Conservation (phyloP, 1,140 invertebrate genomes). For the Dreissena polymorpha region DNA sequence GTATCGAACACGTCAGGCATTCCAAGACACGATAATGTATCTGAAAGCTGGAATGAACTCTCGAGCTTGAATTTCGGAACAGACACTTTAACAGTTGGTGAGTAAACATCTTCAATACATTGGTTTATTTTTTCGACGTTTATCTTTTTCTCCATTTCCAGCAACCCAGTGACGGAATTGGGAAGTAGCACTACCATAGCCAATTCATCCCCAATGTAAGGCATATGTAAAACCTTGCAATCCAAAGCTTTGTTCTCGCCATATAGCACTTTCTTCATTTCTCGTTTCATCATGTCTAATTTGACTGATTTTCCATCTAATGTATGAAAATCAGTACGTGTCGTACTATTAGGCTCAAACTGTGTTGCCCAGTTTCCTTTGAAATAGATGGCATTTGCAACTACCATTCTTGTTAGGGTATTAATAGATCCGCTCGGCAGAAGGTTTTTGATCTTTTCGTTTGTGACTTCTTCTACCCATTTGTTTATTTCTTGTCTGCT, state of each 20-base stretch:
- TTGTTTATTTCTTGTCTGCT: conserved; percentile 82
- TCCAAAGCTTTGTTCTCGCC: conserved; percentile 86
- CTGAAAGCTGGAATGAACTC: conserved; percentile 81
- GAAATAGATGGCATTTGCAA: conserved; percentile 90
- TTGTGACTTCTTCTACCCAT: conserved; percentile 86
- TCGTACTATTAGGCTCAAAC: conserved; percentile 83
- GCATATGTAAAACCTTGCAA: conserved; percentile 86
- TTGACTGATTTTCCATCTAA: conserved; percentile 18
- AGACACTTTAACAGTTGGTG: conserved; percentile 57
- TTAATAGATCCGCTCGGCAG: conserved; percentile 80
- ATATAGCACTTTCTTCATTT: conserved; percentile 78
- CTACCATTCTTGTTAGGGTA: conserved; percentile 83
- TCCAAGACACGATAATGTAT: conserved; percentile 79
- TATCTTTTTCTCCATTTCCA: conserved; percentile 81
- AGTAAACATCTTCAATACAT: conserved; percentile 6
- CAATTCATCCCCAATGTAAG: conserved; percentile 84
- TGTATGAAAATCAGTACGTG: conserved; percentile 72
- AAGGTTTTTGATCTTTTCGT: conserved; percentile 84
- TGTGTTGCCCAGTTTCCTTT: conserved; percentile 87
- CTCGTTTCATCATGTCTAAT: conserved; percentile 73
- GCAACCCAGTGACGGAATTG: conserved; percentile 69
- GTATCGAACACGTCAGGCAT: conserved; percentile 76
- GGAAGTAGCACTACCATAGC: conserved; percentile 89
- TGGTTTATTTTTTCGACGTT: conserved; percentile 78
- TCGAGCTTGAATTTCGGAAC: conserved; percentile 87